A percentile compares a stretch with the other conserved stretches of the same genome.
Evolutionary conservation across 2,797 vertebrate species (phyloP).

Genomic region (Chanos chanos): DNA sequence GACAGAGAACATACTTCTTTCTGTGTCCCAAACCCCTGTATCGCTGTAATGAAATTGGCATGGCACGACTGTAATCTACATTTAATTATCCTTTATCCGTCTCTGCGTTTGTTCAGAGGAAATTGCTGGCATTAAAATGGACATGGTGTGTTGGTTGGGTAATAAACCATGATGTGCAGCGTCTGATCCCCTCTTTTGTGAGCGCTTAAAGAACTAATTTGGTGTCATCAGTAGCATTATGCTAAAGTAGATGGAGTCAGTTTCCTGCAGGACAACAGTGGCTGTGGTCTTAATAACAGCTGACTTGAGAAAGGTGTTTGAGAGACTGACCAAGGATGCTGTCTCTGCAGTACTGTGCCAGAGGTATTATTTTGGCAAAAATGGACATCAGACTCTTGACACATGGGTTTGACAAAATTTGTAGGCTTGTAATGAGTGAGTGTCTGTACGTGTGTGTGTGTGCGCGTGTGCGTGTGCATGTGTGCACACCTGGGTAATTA

Average conservation of each 20-base stretch:
- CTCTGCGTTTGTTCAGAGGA: constrained; percentile 7
- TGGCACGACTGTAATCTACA: constrained; percentile 16
- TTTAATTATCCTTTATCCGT: constrained; percentile 11
- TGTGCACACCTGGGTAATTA: too few species aligned
- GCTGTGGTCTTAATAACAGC: too few species aligned
- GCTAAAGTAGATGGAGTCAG: neutral
- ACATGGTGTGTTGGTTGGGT: neutral
- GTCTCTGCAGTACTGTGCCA: too few species aligned
- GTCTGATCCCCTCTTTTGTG: neutral
- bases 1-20: neutral
- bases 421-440: too few species aligned
- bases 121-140: constrained; percentile 5
- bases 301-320: too few species aligned
- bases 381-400: too few species aligned
- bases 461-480: too few species aligned
- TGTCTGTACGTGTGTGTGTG: too few species aligned
- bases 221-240: neutral
- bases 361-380: too few species aligned
- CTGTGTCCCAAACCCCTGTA: neutral
- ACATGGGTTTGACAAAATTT: too few species aligned
- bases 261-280: too few species aligned
- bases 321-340: too few species aligned
- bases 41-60: constrained; percentile 1
- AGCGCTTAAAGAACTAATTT: neutral
- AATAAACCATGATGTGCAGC: neutral